Evolutionary conservation across 2,113 vertebrate genomes (phyloP), one percentile per base, ranked within the genome.

Genomic region (Willisornis vidua): DNA sequence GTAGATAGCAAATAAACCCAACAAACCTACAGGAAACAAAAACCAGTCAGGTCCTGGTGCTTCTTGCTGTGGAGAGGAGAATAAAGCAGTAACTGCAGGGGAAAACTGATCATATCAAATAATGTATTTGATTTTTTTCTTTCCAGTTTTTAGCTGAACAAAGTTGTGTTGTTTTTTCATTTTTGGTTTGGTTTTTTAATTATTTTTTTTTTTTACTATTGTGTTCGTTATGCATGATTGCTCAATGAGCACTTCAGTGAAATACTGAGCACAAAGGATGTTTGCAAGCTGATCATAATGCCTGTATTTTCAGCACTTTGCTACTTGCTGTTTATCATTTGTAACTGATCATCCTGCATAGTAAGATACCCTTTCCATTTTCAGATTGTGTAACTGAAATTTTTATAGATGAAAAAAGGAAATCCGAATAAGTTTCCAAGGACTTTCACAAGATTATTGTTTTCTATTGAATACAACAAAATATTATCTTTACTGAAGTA

Each of bases 51-150:
- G 74, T 92, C 83, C 66, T 93, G 46, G 39, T 0, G 0, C 23
- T 75, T 75, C 66, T 92, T 0, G 0, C 70, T 74, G 41, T 35
- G 54, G 73, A 90, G 49, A 78, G 31, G 10, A 93, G 52, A 68
- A 78, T 89, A 87, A 90, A 94, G 41, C 54, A 89, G 33, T 79
- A 90, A 92, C 92, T 95, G 70, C 58, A 95, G 41, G 86, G 66
- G 80, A 84, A 94, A 92, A 61, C 37, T 76, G 83, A 89, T 96
- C 92, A 87, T 92, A 96, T 90, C 88, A 94, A 96, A 95, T 96
- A 94, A 96, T 96, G 96, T 94, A 95, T 91, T 89, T 94, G 73
- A 65, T 68, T 92, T 85, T 90, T 89, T 90, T 57, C 80, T 79
- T 93, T 87, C 76, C 89, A 89, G 35, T 85, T 93, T 92, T 93